Percentiles rank a stretch among this genome's conserved stretches.
Conservation (phyloP, 2,113 vertebrate genomes). For the Phycodurus eques region DNA sequence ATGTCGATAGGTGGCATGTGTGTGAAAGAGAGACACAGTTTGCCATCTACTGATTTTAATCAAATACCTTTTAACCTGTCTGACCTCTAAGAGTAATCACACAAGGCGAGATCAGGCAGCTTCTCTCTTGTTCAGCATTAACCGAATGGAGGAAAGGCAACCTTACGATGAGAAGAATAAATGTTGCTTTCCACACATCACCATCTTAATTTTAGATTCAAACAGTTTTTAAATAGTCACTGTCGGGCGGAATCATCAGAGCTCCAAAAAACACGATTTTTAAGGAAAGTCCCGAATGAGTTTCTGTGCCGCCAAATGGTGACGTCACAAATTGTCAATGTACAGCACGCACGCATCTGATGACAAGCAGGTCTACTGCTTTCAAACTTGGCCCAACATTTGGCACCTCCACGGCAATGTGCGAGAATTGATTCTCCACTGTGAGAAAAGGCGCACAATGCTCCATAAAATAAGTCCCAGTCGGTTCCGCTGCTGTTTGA, state of each 20-base stretch:
- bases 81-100: constrained; percentile 76
- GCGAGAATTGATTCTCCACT: too few species aligned
- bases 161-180: background rate
- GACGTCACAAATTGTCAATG: too few species aligned
- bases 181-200: constrained; percentile 42
- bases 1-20: constrained; percentile 23
- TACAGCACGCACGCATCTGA: too few species aligned
- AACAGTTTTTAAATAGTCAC: constrained; percentile 33
- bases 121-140: constrained; percentile 61
- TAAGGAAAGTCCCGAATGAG: background rate
- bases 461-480: too few species aligned
- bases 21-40: constrained; percentile 59
- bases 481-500: too few species aligned
- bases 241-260: background rate
- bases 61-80: constrained; percentile 80
- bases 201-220: constrained; percentile 44
- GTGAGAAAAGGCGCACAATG: too few species aligned
- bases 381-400: too few species aligned
- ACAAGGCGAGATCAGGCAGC: constrained; percentile 65
- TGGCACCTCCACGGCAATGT: too few species aligned
- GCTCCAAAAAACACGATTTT: background rate
- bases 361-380: too few species aligned
- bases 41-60: constrained; percentile 81
- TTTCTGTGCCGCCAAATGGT: too few species aligned
- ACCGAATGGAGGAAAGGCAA: constrained; percentile 27